A percentile compares a stretch with the other conserved stretches of the same genome.
phyloP scores from a whole-genome alignment of 92 coral and sea anemone species.

The Heliopora coerulea region DNA sequence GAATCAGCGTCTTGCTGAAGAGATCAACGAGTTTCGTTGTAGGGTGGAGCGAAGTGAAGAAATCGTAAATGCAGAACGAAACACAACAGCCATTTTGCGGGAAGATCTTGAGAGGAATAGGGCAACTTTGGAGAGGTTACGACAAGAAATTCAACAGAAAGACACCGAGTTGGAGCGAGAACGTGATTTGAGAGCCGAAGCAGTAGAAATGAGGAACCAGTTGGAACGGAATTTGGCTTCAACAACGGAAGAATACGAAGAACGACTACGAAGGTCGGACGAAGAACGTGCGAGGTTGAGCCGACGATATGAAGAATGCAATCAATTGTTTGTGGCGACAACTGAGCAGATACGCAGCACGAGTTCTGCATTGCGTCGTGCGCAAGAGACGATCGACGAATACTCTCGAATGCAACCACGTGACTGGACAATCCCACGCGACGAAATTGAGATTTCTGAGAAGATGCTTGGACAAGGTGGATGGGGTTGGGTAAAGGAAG shows the following conservation, averaged over 20 bases:
- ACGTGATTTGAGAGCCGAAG: slow-evolving; percentile 1
- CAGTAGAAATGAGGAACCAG: neutral
- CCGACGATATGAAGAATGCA: slow-evolving; percentile 25
- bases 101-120: slow-evolving; percentile 7
- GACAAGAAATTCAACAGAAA: slow-evolving; percentile 18
- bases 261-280: slow-evolving; percentile 1
- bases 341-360: slow-evolving; percentile 5
- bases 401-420: slow-evolving; percentile 92
- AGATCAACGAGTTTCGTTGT: slow-evolving; percentile 16
- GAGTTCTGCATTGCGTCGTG: slow-evolving; percentile 27
- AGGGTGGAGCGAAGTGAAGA: slow-evolving; percentile 1
- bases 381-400: slow-evolving; percentile 77
- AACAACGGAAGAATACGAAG: slow-evolving; percentile 8
- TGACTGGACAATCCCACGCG: slow-evolving; percentile 90
- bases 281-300: slow-evolving; percentile 10
- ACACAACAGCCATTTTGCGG: neutral
- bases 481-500: slow-evolving; percentile 90
- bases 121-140: slow-evolving; percentile 6
- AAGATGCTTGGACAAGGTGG: slow-evolving; percentile 80
- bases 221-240: neutral
- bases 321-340: neutral
- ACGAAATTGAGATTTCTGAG: slow-evolving; percentile 73
- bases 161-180: neutral
- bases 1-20: neutral
- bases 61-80: slow-evolving; percentile 6